phyloP scores from a whole-genome alignment of 2,113 vertebrate species.

The Buteo buteo region DNA sequence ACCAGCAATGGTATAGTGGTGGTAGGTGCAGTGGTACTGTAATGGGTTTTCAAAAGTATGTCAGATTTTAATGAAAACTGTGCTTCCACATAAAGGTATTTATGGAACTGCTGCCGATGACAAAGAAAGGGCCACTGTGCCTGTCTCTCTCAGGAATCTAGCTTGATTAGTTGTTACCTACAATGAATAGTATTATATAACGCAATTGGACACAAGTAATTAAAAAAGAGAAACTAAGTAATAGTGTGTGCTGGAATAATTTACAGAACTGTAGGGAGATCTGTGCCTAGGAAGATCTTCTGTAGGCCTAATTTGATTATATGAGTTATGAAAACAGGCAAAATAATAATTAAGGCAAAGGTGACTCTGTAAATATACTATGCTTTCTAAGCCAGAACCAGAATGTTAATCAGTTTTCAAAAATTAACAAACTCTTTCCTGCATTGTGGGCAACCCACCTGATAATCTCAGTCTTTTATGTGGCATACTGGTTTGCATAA shows the following conservation, averaged over 20 bases:
- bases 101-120: not conserved
- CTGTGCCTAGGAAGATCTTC: not conserved
- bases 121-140: not conserved
- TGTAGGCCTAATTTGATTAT: not conserved
- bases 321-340: not conserved
- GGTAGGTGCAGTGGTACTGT: fast-evolving
- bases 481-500: not conserved
- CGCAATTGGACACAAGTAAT: not conserved
- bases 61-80: not conserved
- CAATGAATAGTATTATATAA: not conserved
- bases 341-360: not conserved
- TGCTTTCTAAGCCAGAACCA: not conserved
- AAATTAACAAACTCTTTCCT: not conserved
- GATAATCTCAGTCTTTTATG: not conserved
- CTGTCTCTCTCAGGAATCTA: not conserved
- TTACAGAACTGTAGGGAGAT: not conserved
- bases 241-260: not conserved
- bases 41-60: not conserved
- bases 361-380: not conserved
- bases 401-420: not conserved
- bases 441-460: not conserved
- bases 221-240: not conserved
- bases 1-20: not conserved
- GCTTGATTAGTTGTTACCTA: not conserved
- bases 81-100: not conserved